Evolutionary conservation across 92 coral and sea anemone species (phyloP).

Genomic region (Paramuricea clavata): DNA sequence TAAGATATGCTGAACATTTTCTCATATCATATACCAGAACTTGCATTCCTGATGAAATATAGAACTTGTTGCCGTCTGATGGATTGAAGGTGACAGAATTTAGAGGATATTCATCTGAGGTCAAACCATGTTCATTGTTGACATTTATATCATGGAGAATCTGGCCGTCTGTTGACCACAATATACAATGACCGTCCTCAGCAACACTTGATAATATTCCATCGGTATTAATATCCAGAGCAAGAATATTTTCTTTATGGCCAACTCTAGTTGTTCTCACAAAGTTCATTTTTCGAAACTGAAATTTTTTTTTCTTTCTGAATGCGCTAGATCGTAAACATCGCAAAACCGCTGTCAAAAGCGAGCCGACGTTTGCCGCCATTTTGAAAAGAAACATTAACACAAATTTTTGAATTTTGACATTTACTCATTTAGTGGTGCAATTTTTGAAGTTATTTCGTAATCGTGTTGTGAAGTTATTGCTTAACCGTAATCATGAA

Average conservation of each 20-base stretch:
- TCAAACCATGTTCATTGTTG: background rate
- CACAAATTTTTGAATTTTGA: background rate
- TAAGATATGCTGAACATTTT: constrained; percentile 60
- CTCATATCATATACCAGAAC: constrained; percentile 80
- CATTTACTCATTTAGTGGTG: background rate
- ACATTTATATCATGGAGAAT: constrained; percentile 2
- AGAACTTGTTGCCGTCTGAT: constrained; percentile 74
- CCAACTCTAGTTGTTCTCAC: constrained; percentile 73
- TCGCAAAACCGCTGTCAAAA: background rate
- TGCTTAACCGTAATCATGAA: constrained; percentile 71
- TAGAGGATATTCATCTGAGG: background rate
- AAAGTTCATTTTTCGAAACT: constrained; percentile 48
- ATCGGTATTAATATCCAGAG: constrained; percentile 78
- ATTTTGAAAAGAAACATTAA: constrained; percentile 26
- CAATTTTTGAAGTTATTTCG: background rate
- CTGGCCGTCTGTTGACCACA: constrained; percentile 89
- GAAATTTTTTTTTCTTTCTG: too few relatives aligned
- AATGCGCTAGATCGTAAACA: background rate
- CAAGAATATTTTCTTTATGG: constrained; percentile 78
- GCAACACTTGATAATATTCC: constrained; percentile 88
- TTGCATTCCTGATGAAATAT: constrained; percentile 78
- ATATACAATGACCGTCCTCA: constrained; percentile 78
- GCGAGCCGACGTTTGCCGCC: constrained; percentile 16
- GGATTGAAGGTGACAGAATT: constrained; percentile 33
- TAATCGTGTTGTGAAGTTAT: too few relatives aligned